Percentiles rank a stretch among this genome's conserved stretches.
Conservation (phyloP, 92 coral and sea anemone species). For the Isaurus tuberculatus region DNA sequence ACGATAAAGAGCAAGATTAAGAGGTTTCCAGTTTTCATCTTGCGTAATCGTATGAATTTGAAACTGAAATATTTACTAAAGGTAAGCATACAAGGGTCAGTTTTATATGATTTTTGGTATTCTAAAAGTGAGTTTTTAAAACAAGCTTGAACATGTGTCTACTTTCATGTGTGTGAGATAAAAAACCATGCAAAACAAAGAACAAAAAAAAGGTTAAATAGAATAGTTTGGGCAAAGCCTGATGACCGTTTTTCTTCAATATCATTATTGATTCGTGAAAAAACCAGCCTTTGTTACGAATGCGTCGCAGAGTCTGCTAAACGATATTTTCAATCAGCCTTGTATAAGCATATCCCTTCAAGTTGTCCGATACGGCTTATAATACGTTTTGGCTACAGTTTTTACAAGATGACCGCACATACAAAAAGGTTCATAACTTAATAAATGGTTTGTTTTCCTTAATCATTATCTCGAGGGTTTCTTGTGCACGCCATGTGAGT, state of each 20-base stretch:
- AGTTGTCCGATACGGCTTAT: neutral
- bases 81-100: neutral
- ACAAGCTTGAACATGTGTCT: neutral
- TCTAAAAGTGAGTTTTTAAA: neutral
- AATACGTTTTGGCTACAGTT: neutral
- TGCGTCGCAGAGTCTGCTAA: neutral
- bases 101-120: neutral
- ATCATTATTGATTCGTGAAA: neutral
- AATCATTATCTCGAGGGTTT: neutral
- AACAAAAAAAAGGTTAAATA: neutral
- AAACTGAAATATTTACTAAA: neutral
- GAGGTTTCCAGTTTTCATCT: neutral
- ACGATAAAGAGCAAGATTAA: constrained; percentile 11
- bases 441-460: constrained; percentile 39
- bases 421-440: constrained; percentile 28
- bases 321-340: neutral
- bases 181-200: too few species aligned
- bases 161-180: too few species aligned
- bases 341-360: neutral
- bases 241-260: too few species aligned
- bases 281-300: neutral
- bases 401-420: constrained; percentile 11
- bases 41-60: neutral
- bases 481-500: neutral
- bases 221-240: neutral